These are phyloP conservation scores for Pluvianellus socialis DNA, from an alignment of 2,113 vertebrate species.

Conservation along the genomic window DNA sequence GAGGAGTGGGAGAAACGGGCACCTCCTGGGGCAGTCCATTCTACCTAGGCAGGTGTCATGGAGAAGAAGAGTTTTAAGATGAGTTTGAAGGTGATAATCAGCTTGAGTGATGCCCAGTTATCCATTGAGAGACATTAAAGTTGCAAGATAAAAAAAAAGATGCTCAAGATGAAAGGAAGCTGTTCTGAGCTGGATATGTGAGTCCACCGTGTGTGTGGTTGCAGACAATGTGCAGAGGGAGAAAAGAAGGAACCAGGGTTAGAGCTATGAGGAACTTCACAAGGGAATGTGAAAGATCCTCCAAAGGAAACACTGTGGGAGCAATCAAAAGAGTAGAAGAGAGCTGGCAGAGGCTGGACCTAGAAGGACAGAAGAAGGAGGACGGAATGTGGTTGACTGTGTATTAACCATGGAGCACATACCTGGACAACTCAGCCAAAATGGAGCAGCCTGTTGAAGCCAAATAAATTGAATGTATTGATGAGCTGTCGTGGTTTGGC, in stretches of 20 bases:
- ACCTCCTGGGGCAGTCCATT: neutral
- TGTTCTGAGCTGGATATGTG: neutral
- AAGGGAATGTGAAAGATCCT: neutral
- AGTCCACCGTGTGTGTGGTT: neutral
- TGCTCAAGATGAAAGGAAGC: neutral
- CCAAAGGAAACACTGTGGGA: neutral
- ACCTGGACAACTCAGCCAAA: neutral
- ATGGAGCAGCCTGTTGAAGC: neutral
- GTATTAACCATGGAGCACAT: neutral
- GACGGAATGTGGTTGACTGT: neutral
- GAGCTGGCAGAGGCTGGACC: neutral
- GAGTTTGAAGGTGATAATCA: neutral
- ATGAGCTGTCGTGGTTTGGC: no score
- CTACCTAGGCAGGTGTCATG: neutral
- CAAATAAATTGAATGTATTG: neutral
- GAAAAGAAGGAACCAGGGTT: neutral
- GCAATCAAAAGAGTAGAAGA: neutral
- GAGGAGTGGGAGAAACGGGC: neutral
- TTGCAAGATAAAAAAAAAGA: neutral
- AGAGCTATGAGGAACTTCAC: neutral
- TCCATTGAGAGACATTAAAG: neutral
- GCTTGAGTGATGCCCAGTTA: neutral
- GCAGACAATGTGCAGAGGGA: neutral
- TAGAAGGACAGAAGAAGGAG: neutral
- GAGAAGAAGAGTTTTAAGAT: neutral